Evolutionary conservation across 2,888 invertebrate species (phyloP).

Genomic region (Tortricodes alternella): DNA sequence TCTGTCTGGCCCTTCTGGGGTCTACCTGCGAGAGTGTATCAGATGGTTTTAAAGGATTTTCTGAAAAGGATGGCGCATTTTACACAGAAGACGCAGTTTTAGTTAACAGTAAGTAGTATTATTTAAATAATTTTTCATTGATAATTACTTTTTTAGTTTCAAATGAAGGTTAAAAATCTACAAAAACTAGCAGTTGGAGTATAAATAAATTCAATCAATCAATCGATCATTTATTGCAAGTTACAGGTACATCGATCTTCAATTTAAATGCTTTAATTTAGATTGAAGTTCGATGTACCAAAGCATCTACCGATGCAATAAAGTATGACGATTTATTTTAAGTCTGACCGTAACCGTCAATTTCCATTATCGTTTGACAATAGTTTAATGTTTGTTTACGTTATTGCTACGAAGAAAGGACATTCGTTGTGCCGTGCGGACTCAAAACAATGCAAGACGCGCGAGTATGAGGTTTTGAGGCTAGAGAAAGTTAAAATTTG

Average conservation of each 20-base stretch:
- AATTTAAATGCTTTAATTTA: neutral
- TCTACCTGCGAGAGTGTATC: conserved; percentile 59
- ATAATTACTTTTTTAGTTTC: too few relatives aligned
- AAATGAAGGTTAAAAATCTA: too few relatives aligned
- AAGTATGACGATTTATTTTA: neutral
- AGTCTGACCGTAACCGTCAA: conserved; percentile 12
- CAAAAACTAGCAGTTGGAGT: too few relatives aligned
- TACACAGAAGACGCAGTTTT: conserved; percentile 77
- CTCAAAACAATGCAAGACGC: conserved; percentile 69
- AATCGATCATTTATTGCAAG: too few relatives aligned
- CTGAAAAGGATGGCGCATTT: conserved; percentile 64
- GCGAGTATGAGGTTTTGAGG: conserved; percentile 76
- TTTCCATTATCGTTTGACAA: conserved; percentile 25
- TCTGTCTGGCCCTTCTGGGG: conserved; percentile 56
- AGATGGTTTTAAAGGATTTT: conserved; percentile 60
- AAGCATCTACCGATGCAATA: too few relatives aligned
- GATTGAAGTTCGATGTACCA: too few relatives aligned
- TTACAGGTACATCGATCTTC: conserved; percentile 35
- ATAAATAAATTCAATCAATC: too few relatives aligned
- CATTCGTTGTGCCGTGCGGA: conserved; percentile 46
- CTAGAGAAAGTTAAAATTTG: conserved; percentile 80
- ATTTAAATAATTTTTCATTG: conserved; percentile 6
- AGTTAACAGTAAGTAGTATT: conserved; percentile 67
- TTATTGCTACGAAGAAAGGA: conserved; percentile 29
- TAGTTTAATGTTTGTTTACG: conserved; percentile 30